These are phyloP conservation scores for Verasper variegatus DNA, from an alignment of 2,113 vertebrate species.

Conservation along the genomic window DNA sequence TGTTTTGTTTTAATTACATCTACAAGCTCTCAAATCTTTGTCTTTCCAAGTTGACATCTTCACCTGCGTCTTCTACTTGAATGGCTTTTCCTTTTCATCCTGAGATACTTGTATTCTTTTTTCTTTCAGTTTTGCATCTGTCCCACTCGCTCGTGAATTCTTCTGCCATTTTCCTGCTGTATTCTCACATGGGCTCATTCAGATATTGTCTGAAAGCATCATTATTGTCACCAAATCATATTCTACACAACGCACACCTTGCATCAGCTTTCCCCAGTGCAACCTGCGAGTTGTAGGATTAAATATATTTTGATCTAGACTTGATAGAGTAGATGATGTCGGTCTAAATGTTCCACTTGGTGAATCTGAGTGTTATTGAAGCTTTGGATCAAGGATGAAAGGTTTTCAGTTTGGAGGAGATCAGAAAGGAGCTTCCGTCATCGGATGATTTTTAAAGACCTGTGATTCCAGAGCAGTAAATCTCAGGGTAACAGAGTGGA, in stretches of 20 bases:
- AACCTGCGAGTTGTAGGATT: not conserved
- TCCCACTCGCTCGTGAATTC: too few relatives aligned
- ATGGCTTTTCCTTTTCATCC: too few relatives aligned
- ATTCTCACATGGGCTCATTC: too few relatives aligned
- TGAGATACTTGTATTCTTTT: too few relatives aligned
- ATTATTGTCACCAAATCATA: not conserved
- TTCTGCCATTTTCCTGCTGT: too few relatives aligned
- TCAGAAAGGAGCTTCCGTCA: not conserved
- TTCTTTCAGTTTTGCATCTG: too few relatives aligned
- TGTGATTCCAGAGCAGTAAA: not conserved
- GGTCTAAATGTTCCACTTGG: too few relatives aligned
- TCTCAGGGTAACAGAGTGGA: not conserved
- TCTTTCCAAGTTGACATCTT: too few relatives aligned
- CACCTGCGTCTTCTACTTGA: too few relatives aligned
- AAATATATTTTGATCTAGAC: not conserved
- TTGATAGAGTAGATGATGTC: not conserved
- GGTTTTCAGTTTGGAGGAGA: not conserved
- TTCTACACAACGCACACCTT: not conserved
- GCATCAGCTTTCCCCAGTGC: not conserved
- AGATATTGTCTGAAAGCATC: too few relatives aligned
- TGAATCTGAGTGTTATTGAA: not conserved
- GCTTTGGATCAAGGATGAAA: constrained; percentile 2
- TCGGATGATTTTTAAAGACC: constrained; percentile 2
- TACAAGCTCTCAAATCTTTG: too few relatives aligned
- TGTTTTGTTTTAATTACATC: too few relatives aligned